These are phyloP conservation scores for Eucera pruinosa DNA, from an alignment of 2,888 invertebrate genomes.

Conservation along the genomic window DNA sequence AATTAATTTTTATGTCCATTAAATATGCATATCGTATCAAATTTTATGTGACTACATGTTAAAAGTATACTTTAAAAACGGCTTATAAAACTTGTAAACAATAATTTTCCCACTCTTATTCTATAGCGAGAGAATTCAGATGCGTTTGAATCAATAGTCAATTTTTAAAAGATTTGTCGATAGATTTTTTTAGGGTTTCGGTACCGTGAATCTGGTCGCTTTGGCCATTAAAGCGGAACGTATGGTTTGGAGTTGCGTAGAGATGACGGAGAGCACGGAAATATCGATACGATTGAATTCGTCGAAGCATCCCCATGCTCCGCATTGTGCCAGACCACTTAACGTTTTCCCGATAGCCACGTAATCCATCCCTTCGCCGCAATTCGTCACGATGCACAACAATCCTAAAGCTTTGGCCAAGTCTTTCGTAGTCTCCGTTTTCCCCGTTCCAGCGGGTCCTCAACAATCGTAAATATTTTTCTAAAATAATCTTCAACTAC, in stretches of 20 bases:
- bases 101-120: too few relatives aligned
- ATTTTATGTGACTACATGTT: too few relatives aligned
- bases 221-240: constrained; percentile 92
- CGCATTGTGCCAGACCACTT: constrained; percentile 92
- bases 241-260: constrained; percentile 95
- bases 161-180: too few relatives aligned
- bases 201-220: constrained; percentile 90
- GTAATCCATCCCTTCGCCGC: constrained; percentile 97
- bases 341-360: constrained; percentile 92
- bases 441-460: constrained; percentile 93
- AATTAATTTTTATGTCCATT: too few relatives aligned
- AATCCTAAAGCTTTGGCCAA: constrained; percentile 95
- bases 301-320: constrained; percentile 98
- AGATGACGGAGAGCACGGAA: constrained; percentile 96
- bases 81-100: too few relatives aligned
- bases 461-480: background rate
- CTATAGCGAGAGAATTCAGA: too few relatives aligned
- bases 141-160: too few relatives aligned
- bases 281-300: constrained; percentile 97
- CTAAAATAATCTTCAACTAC: too few relatives aligned
- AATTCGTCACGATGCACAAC: constrained; percentile 94
- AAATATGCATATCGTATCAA: too few relatives aligned
- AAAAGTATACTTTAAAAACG: too few relatives aligned
- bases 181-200: background rate
- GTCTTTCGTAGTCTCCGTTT: constrained; percentile 97